phyloP scores from a whole-genome alignment of 2,797 vertebrate genomes.

The Takifugu rubripes region DNA sequence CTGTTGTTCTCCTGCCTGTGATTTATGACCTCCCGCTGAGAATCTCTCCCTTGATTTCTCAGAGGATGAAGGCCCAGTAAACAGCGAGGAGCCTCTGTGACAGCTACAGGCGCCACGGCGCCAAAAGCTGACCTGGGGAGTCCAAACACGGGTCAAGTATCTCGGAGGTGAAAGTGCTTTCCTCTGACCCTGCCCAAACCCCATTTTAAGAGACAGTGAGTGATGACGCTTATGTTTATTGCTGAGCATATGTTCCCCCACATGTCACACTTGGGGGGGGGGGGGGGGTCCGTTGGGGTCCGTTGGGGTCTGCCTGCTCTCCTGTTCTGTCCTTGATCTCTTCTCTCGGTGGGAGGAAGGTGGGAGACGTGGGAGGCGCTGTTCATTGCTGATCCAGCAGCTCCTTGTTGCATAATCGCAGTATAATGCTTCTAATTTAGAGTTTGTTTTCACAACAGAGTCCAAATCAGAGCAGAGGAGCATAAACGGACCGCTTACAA shows the following conservation, averaged over 20 bases:
- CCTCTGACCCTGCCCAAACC: slow-evolving; percentile 33
- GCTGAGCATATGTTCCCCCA: not conserved
- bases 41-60: slow-evolving; percentile 1
- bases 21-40: slow-evolving; percentile 42
- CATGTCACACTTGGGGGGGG: not conserved
- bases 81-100: slow-evolving; percentile 24
- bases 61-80: slow-evolving; percentile 4
- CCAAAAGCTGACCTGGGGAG: slow-evolving; percentile 23
- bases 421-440: slow-evolving; percentile 46
- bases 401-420: slow-evolving; percentile 38
- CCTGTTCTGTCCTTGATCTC: not conserved
- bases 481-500: slow-evolving; percentile 45
- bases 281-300: not conserved
- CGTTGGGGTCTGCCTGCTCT: not conserved
- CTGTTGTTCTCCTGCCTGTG: slow-evolving; percentile 62
- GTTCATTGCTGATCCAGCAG: slow-evolving; percentile 2
- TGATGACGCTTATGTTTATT: slow-evolving; percentile 19
- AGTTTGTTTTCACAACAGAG: slow-evolving; percentile 58
- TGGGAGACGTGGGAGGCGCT: not conserved
- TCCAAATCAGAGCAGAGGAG: slow-evolving; percentile 46
- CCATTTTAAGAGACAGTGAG: slow-evolving; percentile 13
- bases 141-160: slow-evolving; percentile 43
- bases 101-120: slow-evolving; percentile 45
- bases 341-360: not conserved
- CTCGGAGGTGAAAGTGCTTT: slow-evolving; percentile 48